Evolutionary conservation across 2,888 invertebrate genomes (phyloP).

Genomic region (Pimpla rufipes): DNA sequence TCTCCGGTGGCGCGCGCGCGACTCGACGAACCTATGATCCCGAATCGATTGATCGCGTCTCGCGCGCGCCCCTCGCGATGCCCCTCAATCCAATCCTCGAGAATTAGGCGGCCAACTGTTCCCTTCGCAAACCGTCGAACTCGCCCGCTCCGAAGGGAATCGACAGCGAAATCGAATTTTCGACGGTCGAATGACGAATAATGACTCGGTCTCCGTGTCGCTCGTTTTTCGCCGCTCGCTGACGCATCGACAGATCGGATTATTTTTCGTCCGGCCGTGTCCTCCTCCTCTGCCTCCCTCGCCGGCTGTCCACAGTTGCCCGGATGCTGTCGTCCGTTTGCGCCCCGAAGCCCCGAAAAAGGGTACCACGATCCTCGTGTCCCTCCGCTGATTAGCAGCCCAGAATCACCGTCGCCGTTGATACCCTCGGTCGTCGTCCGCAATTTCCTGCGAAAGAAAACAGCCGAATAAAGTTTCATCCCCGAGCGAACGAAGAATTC

Average conservation of each 20-base stretch:
- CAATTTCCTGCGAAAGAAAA: constrained; percentile 1
- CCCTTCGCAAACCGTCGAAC: constrained; percentile 15
- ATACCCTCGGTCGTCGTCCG: constrained; percentile 21
- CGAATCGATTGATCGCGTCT: constrained; percentile 48
- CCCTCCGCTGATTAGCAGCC: constrained; percentile 35
- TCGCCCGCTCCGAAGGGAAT: constrained; percentile 48
- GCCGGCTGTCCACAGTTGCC: constrained; percentile 16
- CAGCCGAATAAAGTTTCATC: not conserved
- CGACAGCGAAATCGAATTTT: constrained; percentile 63
- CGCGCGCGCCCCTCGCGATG: not conserved
- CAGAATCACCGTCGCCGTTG: constrained; percentile 16
- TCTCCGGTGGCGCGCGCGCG: not conserved
- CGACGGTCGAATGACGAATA: constrained; percentile 63
- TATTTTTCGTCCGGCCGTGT: constrained; percentile 57
- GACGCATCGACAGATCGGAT: constrained; percentile 71
- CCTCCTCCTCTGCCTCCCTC: not conserved
- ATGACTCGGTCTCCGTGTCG: constrained; percentile 49
- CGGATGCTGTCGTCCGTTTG: constrained; percentile 21
- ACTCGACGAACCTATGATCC: constrained; percentile 11
- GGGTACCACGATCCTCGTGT: constrained; percentile 42
- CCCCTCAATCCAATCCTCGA: constrained; percentile 43
- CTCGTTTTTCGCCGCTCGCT: constrained; percentile 52
- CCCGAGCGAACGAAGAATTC: constrained; percentile 8
- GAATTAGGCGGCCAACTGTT: constrained; percentile 57
- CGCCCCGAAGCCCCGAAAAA: constrained; percentile 3